These are phyloP conservation scores for Sylvicola fuscatus DNA, from an alignment of 2,888 invertebrate species.

Conservation along the genomic window DNA sequence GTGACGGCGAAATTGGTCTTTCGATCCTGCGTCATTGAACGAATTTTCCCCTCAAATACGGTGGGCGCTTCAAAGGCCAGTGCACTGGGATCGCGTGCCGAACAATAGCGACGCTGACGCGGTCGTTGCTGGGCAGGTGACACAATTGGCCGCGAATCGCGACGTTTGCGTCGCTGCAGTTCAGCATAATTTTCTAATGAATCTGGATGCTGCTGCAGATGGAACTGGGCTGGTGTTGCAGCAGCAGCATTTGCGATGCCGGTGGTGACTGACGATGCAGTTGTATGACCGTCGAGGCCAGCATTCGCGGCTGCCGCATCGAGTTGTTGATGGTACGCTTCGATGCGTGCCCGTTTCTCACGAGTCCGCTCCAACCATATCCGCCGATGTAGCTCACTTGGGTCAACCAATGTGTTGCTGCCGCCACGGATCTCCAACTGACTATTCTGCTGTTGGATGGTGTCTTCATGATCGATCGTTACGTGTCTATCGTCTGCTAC, in stretches of 20 bases:
- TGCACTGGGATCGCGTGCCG: conserved; percentile 39
- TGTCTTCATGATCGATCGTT: not conserved
- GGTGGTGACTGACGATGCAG: not conserved
- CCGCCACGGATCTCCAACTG: not conserved
- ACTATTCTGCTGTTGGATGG: not conserved
- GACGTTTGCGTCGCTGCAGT: conserved; percentile 8
- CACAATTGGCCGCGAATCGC: conserved; percentile 5
- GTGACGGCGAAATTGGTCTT: conserved; percentile 40
- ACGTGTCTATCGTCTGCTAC: no score
- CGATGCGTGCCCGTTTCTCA: not conserved
- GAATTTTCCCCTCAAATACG: conserved; percentile 42
- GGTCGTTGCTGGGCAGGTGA: conserved; percentile 11
- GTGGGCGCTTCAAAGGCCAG: conserved; percentile 42
- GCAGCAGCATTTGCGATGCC: not conserved
- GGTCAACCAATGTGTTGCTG: not conserved
- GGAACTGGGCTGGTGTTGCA: conserved; percentile 5
- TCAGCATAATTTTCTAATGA: conserved; percentile 6
- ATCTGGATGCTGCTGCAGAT: no score
- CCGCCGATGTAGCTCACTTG: not conserved
- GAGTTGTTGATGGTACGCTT: not conserved
- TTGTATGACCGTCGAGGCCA: not conserved
- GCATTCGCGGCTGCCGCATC: conserved; percentile 1
- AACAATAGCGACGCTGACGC: conserved; percentile 27
- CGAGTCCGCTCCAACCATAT: no score
- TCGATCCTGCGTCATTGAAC: conserved; percentile 36